phyloP scores from a whole-genome alignment of 2,888 invertebrate species.

The Latrodectus hesperus region DNA sequence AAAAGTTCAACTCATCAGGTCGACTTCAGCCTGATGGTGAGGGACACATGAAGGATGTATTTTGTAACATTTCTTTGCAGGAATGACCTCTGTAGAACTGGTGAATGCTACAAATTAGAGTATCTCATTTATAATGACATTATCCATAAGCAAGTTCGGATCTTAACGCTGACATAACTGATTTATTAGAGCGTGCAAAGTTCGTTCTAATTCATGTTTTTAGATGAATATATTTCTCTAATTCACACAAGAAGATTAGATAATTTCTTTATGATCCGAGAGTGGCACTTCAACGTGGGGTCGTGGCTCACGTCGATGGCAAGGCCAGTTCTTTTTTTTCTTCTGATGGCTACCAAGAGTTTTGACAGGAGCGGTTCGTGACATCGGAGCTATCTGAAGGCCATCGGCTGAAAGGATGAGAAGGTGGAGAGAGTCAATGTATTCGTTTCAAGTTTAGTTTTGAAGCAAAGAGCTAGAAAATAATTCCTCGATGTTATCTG shows the following conservation, averaged over 20 bases:
- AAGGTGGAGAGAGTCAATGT: constrained; percentile 44
- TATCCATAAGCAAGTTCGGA: constrained; percentile 18
- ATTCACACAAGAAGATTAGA: not conserved
- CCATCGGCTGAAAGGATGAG: constrained; percentile 37
- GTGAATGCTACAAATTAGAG: constrained; percentile 40
- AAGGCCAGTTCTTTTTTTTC: constrained; percentile 2
- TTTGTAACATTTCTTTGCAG: constrained; percentile 20
- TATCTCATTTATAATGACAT: constrained; percentile 61
- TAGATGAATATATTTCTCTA: not conserved
- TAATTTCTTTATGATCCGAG: constrained; percentile 4
- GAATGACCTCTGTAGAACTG: constrained; percentile 26
- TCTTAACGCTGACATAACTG: constrained; percentile 25
- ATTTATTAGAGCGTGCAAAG: constrained; percentile 48
- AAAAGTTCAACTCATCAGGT: constrained; percentile 39
- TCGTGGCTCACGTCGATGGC: not conserved
- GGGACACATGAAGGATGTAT: constrained; percentile 40
- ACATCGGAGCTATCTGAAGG: constrained; percentile 35
- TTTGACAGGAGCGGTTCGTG: constrained; percentile 46
- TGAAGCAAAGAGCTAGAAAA: constrained; percentile 13
- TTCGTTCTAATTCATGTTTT: constrained; percentile 43
- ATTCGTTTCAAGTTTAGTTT: constrained; percentile 17
- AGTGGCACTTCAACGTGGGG: constrained; percentile 18
- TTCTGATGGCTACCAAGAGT: not conserved
- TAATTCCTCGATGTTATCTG: constrained; percentile 58
- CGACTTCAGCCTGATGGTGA: constrained; percentile 16